phyloP scores from a whole-genome alignment of 2,113 vertebrate species.

The Hippoglossus stenolepis region DNA sequence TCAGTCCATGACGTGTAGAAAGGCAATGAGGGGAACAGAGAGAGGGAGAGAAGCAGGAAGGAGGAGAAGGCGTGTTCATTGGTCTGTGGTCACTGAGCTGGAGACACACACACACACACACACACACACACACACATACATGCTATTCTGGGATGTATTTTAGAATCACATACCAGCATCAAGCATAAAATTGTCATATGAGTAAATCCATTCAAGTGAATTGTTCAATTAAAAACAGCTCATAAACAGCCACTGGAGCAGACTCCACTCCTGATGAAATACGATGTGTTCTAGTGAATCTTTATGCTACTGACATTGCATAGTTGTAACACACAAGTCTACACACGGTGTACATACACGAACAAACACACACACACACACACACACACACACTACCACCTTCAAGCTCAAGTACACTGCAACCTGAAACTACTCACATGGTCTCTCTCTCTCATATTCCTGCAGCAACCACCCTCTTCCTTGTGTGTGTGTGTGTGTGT shows the following conservation, averaged over 20 bases:
- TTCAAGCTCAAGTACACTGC: constrained; percentile 20
- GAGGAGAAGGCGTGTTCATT: too few relatives aligned
- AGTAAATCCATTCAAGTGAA: neutral
- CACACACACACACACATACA: constrained; percentile 11
- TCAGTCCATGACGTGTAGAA: too few relatives aligned
- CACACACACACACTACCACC: neutral
- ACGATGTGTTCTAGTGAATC: neutral
- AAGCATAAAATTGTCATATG: neutral
- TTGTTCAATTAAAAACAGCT: constrained; percentile 8
- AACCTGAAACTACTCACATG: constrained; percentile 32
- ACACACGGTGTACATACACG: neutral
- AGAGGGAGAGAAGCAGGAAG: too few relatives aligned
- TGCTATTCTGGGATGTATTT: neutral
- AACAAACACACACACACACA: neutral
- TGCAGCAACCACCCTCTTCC: neutral
- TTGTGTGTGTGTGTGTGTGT: too few relatives aligned
- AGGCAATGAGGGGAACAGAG: too few relatives aligned
- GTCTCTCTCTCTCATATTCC: constrained; percentile 22
- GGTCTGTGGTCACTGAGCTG: neutral
- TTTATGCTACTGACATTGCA: neutral
- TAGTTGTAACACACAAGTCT: constrained; percentile 6
- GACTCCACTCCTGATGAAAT: neutral
- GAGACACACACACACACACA: neutral
- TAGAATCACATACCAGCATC: neutral
- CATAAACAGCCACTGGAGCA: neutral